Conservation (phyloP, 2,888 invertebrate genomes). For the Pyralis farinalis region DNA sequence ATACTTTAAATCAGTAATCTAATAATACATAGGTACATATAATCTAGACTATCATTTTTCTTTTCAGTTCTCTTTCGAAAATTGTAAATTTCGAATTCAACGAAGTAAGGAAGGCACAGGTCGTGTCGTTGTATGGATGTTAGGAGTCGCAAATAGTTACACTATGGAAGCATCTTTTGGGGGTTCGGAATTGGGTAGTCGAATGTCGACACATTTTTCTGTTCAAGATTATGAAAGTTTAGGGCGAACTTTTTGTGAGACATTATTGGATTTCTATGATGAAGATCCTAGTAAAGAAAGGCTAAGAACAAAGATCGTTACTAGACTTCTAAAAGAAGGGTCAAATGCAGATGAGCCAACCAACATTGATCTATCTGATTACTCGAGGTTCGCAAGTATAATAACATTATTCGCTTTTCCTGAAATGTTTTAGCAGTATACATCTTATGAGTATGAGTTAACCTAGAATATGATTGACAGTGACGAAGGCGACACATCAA, state of each 20-base stretch:
- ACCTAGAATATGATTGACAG: conserved; percentile 52
- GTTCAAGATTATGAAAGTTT: conserved; percentile 84
- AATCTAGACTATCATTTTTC: neutral
- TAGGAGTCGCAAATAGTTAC: conserved; percentile 96
- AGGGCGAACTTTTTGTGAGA: conserved; percentile 95
- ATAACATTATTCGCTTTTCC: neutral
- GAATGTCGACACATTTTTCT: conserved; percentile 92
- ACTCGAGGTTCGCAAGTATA: conserved; percentile 89
- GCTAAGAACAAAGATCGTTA: conserved; percentile 89
- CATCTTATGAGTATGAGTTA: neutral
- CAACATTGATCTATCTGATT: conserved; percentile 92
- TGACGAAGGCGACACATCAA: conserved; percentile 90
- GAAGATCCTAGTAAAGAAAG: conserved; percentile 91
- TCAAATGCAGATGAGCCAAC: conserved; percentile 94
- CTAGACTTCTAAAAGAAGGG: conserved; percentile 89
- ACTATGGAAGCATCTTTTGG: conserved; percentile 98
- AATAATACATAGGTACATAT: neutral
- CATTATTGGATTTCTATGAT: conserved; percentile 94
- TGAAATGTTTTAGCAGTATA: too few species aligned
- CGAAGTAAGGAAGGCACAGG: conserved; percentile 97
- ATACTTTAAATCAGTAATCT: neutral
- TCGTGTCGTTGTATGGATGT: conserved; percentile 96
- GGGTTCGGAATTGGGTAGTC: conserved; percentile 91
- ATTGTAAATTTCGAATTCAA: conserved; percentile 96
- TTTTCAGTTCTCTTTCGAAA: conserved; percentile 93